Conservation (phyloP, 2,113 vertebrate species). For the Egretta garzetta region DNA sequence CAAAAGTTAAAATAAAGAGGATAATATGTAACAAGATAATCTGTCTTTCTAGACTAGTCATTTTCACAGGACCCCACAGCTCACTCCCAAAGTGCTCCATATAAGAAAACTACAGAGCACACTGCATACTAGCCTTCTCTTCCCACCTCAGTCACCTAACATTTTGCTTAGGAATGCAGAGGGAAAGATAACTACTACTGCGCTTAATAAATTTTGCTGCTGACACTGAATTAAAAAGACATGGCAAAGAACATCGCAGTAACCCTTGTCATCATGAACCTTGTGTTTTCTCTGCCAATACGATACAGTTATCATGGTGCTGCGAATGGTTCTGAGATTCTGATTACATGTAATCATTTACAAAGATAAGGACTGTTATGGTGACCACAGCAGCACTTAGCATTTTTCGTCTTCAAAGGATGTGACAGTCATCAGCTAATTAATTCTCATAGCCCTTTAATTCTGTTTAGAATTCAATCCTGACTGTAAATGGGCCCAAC, state of each 20-base stretch:
- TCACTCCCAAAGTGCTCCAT: not conserved
- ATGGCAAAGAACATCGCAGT: not conserved
- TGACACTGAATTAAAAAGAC: not conserved
- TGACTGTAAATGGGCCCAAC: not conserved
- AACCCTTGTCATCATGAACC: not conserved
- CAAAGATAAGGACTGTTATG: not conserved
- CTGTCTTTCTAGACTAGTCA: not conserved
- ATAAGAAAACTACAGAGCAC: not conserved
- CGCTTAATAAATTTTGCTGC: not conserved
- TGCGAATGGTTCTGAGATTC: not conserved
- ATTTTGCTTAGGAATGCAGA: not conserved
- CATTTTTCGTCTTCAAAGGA: not conserved
- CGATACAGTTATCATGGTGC: not conserved
- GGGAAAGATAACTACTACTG: not conserved
- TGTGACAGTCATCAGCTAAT: not conserved
- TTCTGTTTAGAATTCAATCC: not conserved
- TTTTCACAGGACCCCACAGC: not conserved
- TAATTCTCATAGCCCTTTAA: not conserved
- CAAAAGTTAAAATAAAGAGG: not conserved
- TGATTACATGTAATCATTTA: not conserved
- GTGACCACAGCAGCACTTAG: not conserved
- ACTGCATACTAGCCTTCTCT: not conserved
- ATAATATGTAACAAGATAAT: not conserved
- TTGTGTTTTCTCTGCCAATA: not conserved
- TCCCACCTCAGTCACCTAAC: not conserved